phyloP scores from a whole-genome alignment of 2,888 invertebrate species.

The Xestia xanthographa region DNA sequence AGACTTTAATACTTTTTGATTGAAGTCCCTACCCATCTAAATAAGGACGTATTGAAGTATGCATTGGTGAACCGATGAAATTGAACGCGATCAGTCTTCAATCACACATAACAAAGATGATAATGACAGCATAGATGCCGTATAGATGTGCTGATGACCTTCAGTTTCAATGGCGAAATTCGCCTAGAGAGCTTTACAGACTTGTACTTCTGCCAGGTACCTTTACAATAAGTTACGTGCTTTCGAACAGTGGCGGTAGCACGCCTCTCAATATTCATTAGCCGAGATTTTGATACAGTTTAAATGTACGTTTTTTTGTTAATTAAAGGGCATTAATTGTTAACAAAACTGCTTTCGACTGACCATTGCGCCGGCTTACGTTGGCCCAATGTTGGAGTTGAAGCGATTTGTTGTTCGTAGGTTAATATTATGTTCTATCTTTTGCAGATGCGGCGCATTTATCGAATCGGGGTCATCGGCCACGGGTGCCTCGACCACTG shows the following conservation, averaged over 20 bases:
- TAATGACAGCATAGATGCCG: not conserved
- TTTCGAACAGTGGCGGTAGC: slow-evolving; percentile 54
- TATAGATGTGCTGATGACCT: not conserved
- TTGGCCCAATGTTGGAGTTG: slow-evolving; percentile 35
- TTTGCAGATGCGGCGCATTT: not conserved
- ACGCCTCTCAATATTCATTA: slow-evolving; percentile 75
- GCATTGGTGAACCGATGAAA: not conserved
- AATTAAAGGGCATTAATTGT: slow-evolving; percentile 86
- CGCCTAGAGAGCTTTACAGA: not conserved
- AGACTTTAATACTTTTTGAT: not conserved
- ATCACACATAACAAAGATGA: not conserved
- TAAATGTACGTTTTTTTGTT: slow-evolving; percentile 76
- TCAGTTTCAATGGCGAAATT: not conserved
- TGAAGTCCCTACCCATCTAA: not conserved
- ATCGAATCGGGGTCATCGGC: too few relatives aligned
- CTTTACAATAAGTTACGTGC: slow-evolving; percentile 30
- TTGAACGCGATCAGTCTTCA: not conserved
- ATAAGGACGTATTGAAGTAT: not conserved
- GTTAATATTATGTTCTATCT: not conserved
- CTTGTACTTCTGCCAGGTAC: slow-evolving; percentile 15
- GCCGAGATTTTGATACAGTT: slow-evolving; percentile 79
- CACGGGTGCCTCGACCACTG: too few relatives aligned
- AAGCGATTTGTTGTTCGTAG: slow-evolving; percentile 37
- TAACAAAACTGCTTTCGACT: slow-evolving; percentile 79
- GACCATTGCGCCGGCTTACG: slow-evolving; percentile 57